A percentile compares a stretch with the other conserved stretches of the same genome.
Evolutionary conservation across 2,113 vertebrate species (phyloP).

Genomic region (Gymnocephalus cernua): DNA sequence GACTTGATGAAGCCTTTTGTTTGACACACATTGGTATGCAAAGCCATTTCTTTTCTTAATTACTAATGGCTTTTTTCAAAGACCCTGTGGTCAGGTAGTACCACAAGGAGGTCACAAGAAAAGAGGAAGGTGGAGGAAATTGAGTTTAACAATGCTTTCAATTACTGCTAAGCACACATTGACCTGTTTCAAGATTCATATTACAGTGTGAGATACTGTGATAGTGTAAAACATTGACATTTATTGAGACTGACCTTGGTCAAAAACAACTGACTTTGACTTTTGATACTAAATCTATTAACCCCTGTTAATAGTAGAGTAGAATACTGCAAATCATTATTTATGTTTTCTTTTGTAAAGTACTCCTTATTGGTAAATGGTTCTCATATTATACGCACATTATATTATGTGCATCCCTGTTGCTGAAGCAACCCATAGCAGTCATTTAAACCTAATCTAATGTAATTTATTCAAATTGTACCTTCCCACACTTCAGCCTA

Average conservation of each 20-base stretch:
- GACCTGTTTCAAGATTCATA: conserved; percentile 1
- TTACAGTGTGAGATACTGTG: not conserved
- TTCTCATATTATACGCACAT: not conserved
- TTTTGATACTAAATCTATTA: not conserved
- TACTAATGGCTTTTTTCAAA: conserved; percentile 32
- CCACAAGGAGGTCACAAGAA: conserved; percentile 16
- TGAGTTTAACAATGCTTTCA: conserved; percentile 24
- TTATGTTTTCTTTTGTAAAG: not conserved
- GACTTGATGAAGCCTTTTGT: conserved; percentile 58
- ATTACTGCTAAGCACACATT: conserved; percentile 1
- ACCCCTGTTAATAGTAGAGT: not conserved
- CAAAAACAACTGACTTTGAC: not conserved
- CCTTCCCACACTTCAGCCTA: conserved; percentile 29
- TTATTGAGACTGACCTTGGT: conserved; percentile 20
- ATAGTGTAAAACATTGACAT: not conserved
- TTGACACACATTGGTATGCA: conserved; percentile 58
- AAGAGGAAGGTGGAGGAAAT: not conserved
- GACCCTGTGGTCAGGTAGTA: conserved; percentile 21
- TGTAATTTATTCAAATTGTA: conserved; percentile 26
- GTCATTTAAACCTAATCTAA: conserved; percentile 23
- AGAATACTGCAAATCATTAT: not conserved
- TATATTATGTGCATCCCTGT: not conserved
- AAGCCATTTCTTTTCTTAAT: conserved; percentile 55
- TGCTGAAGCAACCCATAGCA: not conserved
- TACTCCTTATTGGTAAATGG: not conserved